Base-by-base conservation (phyloP, 2,797 vertebrate species). In the Enteromius trimaculatus region DNA sequence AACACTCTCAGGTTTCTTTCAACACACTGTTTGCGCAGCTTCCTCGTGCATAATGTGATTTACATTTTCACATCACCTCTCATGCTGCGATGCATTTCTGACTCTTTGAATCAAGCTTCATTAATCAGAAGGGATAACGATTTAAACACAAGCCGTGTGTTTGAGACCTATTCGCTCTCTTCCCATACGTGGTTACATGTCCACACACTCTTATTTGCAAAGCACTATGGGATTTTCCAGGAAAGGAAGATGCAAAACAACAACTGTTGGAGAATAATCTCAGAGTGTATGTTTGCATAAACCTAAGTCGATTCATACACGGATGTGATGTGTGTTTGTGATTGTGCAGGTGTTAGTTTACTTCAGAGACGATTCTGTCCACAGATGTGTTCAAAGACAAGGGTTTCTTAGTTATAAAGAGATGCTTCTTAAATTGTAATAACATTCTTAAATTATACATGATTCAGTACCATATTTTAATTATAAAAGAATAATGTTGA, bases 241-340 rank as follows among this genome's bases (percentile, higher is more conserved):
- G 72, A 84, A 85, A 51, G 23, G 14, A 21, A 11, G 51, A 81
- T 81, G 79, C 62, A 84, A 75, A 83, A 71, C 16, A 31, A 51
- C 51, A 62, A 1, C 9, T 29, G 64, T 23, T 37, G 21, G n/a
- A 55, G 37, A 49, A 78, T 34, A 4, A 78, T 65, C 58, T 78
- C 60, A 31, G 4, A 42, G 2, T n/a, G 37, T 42, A 3, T 13
- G 8, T 72, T 51, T 51, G 70, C 44, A 72, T 72, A 19, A 1
- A 9, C 19, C 1, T 4, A 10, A 17, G 13, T 10, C 1, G 23
- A 31, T 47, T 31, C 5, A 31, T 26, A 10, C 1, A 6, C 37
- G 49, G 34, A 29, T 74, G 31, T 69, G 37, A 47, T 75, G 17
- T 84, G 81, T 86, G 75, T 53, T 8, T 60, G 37, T 71, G 9